These are phyloP conservation scores for Antheraea yamamai DNA, from an alignment of 2,888 invertebrate species.

Conservation along the genomic window DNA sequence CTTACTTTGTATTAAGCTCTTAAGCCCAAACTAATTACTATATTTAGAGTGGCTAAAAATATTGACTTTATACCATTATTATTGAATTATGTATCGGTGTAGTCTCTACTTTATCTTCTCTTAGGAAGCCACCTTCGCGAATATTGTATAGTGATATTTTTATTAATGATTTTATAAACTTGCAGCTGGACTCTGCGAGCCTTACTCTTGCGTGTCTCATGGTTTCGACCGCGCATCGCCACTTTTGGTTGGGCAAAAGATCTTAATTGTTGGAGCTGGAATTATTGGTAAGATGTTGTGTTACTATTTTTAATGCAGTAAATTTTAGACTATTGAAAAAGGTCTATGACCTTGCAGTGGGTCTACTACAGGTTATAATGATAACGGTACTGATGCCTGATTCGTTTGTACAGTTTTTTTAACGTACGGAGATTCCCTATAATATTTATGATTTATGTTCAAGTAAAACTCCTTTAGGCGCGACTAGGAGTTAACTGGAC, in stretches of 20 bases:
- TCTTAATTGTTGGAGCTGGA: conserved; percentile 86
- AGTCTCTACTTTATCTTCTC: background rate
- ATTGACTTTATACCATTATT: no score
- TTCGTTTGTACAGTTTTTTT: no score
- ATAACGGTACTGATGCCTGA: no score
- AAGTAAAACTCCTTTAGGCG: no score
- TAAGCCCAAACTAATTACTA: no score
- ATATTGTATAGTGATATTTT: background rate
- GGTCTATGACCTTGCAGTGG: no score
- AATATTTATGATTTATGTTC: no score
- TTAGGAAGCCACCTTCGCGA: background rate
- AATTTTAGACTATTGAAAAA: background rate
- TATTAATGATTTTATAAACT: background rate
- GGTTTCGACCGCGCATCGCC: conserved; percentile 85
- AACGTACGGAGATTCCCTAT: no score
- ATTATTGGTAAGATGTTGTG: conserved; percentile 83
- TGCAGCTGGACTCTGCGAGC: conserved; percentile 85
- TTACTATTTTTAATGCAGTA: background rate
- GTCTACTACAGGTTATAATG: no score
- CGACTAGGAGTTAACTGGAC: no score
- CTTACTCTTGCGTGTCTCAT: conserved; percentile 86
- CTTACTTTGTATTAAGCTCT: no score
- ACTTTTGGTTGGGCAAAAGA: conserved; percentile 82
- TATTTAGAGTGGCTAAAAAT: no score
- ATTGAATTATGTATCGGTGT: background rate